Conservation (phyloP, 2,888 invertebrate genomes). For the Drosophila vallismaia region DNA sequence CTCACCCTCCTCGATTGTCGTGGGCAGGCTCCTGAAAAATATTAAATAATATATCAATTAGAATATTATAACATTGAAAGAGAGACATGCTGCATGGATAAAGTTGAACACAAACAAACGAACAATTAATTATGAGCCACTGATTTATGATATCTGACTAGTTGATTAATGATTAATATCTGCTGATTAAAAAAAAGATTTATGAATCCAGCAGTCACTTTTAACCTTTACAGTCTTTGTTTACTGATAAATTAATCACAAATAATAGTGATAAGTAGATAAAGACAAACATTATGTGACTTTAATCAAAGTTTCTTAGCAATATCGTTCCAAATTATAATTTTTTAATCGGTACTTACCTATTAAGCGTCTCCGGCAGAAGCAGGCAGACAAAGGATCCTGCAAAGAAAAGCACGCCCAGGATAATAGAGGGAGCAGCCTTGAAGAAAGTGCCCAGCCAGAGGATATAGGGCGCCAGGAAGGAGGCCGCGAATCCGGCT, state of each 20-base stretch:
- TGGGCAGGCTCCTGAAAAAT: slow-evolving; percentile 84
- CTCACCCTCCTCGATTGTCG: slow-evolving; percentile 87
- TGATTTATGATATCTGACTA: background rate
- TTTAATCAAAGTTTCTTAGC: background rate
- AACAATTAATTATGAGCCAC: background rate
- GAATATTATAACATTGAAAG: too few relatives aligned
- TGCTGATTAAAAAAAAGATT: background rate
- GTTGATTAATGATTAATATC: background rate
- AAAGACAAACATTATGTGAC: background rate
- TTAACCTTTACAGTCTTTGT: background rate
- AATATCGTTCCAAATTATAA: too few relatives aligned
- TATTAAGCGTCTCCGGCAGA: slow-evolving; percentile 86
- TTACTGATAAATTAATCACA: background rate
- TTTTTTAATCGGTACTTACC: slow-evolving; percentile 58
- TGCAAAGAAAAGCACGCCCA: slow-evolving; percentile 85
- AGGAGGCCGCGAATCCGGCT: slow-evolving; percentile 86
- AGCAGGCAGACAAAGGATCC: slow-evolving; percentile 86
- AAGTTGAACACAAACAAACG: background rate
- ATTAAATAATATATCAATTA: background rate
- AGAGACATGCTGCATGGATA: background rate
- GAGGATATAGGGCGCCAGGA: slow-evolving; percentile 86
- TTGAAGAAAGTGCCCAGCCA: slow-evolving; percentile 84
- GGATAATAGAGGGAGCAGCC: slow-evolving; percentile 86
- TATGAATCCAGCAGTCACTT: background rate
- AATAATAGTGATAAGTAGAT: background rate